Evolutionary conservation across 2,797 vertebrate genomes (phyloP), one percentile per base, ranked within the genome.

Genomic region (Tenualosa ilisha): DNA sequence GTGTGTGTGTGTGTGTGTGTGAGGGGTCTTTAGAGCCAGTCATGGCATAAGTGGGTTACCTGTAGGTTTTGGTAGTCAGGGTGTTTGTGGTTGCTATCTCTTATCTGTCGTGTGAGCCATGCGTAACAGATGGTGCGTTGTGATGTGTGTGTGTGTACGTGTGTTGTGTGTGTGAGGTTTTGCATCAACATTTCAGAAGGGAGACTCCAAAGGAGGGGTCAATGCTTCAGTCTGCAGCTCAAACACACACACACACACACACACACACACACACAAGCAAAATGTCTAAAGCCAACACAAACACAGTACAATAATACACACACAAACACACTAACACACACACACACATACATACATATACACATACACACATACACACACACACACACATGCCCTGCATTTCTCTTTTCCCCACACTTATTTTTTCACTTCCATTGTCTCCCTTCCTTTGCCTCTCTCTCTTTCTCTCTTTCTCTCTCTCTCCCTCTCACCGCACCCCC

Each of bases 171-270:
- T 61, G 56, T 22, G 61, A 0, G 24, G 91, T 91, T 92, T 91
- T 91, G 91, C 89, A 92, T 91, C 93, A 94, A 94, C 93, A 92
- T 93, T 93, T 93, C 91, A 91, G 86, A 91, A 84, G 91, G 89
- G 91, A 89, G 85, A 88, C 90, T 92, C 94, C 89, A 93, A 94
- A 93, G 92, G 93, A 92, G 93, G 92, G 93, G 93, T 93, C 92
- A 92, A 87, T 89, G 87, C 92, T 91, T 92, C 93, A 93, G 93
- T 94, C 93, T 92, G 49, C 84, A 49, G 87, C 88, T 40, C 68
- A 17, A 15, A 40, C 31, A 40, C 0, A 31, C 31, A 31, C 31
- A 31, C 31, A 31, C 31, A 31, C 31, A 31, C 31, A 31, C 31
- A 31, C 1, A 31, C 31, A 31, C 31, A 31, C 31, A 31, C 31